Evolutionary conservation across 2,113 vertebrate species (phyloP), one percentile per base, ranked within the genome.

Genomic region (Xenopus borealis): DNA sequence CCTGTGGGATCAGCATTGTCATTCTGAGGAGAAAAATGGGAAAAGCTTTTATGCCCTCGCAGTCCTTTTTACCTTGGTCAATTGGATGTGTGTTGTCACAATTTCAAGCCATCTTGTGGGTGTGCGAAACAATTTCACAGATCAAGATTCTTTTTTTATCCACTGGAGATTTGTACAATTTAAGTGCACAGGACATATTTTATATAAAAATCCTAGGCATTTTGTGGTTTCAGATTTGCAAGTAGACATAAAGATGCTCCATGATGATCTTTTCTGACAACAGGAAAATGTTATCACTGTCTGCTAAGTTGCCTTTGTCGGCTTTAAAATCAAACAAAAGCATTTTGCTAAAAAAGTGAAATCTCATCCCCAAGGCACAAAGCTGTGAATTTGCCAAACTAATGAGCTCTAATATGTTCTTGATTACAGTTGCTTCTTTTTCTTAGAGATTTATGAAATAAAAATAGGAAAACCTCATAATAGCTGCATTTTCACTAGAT

Each of bases 401-500:
- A 4, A 61, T 7, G 46, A 9, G 47, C 46, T 80, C 80, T 78
- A 65, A 10, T 59, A 40, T 50, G 47, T 50, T 50, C 11, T 50
- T 16, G 47, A 50, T 50, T 16, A 50, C 14, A 50, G 14, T 50
- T 50, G 10, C 14, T 50, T 12, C 14, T 10, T 50, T 17, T 33
- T 76, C n/a, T 45, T 63, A 19, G 17, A 77, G 44, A n/a, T 18
- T 74, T 66, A 12, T 46, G 19, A 71, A 12, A 58, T 1, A 63
- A 20, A 23, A 0, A 0, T 76, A 81, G 72, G 78, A 79, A 72
- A 45, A 64, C 40, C 52, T 75, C 72, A 46, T 61, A 46, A 58
- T 40, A 20, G 40, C 23, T 83, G 45, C 45, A 80, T 82, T 83
- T 83, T 80, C 50, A 78, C 81, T 64, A 72, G 62, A 66, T 72